Evolutionary conservation across 2,113 vertebrate species (phyloP).

Genomic region (Polyodon spathula): DNA sequence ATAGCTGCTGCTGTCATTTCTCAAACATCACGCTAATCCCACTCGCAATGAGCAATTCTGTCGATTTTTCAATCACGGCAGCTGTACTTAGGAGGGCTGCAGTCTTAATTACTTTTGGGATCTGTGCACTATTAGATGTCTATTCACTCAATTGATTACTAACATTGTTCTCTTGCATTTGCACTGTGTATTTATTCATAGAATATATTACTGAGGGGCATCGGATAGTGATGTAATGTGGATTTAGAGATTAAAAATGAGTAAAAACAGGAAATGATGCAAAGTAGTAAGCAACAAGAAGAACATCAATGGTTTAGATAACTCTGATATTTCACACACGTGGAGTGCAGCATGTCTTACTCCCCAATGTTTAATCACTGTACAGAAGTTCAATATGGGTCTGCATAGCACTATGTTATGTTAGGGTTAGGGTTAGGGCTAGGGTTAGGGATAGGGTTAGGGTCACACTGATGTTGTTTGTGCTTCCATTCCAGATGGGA

Average conservation of each 20-base stretch:
- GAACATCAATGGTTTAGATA: too few species aligned
- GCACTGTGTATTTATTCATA: neutral
- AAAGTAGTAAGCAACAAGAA: too few species aligned
- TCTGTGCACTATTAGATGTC: neutral
- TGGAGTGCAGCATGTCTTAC: too few species aligned
- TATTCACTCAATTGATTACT: neutral
- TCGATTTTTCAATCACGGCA: neutral
- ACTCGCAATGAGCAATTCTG: slow-evolving; percentile 1
- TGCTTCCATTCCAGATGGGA: slow-evolving; percentile 67
- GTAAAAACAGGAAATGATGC: too few species aligned
- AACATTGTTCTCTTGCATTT: neutral
- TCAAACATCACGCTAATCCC: neutral
- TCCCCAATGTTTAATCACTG: too few species aligned
- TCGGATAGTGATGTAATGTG: neutral
- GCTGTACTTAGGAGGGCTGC: neutral
- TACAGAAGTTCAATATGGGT: too few species aligned
- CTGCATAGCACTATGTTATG: too few species aligned
- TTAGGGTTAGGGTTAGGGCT: too few species aligned
- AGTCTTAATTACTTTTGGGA: neutral
- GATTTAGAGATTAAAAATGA: neutral
- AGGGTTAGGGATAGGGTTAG: too few species aligned
- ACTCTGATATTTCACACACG: too few species aligned
- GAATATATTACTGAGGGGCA: neutral
- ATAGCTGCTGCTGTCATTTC: too few species aligned
- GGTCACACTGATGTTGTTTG: slow-evolving; percentile 9